Percentiles rank a stretch among this genome's conserved stretches.
Conservation (phyloP, 2,888 invertebrate genomes). For the Carabus problematicus region DNA sequence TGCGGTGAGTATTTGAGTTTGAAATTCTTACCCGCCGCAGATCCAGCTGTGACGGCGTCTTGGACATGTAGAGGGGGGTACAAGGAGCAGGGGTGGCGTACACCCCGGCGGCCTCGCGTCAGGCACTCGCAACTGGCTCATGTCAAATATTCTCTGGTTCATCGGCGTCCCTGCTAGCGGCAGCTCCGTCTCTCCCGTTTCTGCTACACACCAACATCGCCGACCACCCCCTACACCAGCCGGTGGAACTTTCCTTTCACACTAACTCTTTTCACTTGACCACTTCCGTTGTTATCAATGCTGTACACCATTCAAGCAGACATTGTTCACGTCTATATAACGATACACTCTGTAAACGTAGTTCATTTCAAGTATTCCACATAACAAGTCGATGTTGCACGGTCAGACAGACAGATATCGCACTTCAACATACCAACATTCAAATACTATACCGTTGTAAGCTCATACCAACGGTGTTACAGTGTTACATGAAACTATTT, state of each 20-base stretch:
- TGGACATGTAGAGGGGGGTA: slow-evolving; percentile 63
- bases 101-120: slow-evolving; percentile 69
- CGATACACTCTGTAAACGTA: no score
- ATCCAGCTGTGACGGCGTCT: slow-evolving; percentile 79
- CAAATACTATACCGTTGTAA: no score
- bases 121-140: slow-evolving; percentile 70
- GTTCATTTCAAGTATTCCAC: no score
- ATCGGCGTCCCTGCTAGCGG: slow-evolving; percentile 9
- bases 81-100: slow-evolving; percentile 56
- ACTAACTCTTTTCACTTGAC: slow-evolving; percentile 1
- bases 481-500: no score
- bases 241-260: neutral
- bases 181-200: neutral
- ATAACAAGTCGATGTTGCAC: no score
- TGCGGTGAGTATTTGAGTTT: neutral
- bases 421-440: no score
- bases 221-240: slow-evolving; percentile 12
- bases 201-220: slow-evolving; percentile 19
- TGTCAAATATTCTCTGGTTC: slow-evolving; percentile 47
- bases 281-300: neutral
- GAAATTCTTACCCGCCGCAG: slow-evolving; percentile 71
- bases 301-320: neutral
- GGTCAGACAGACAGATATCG: no score
- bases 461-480: no score
- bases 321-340: no score